Evolutionary conservation across 2,113 vertebrate species (phyloP).

Genomic region (Myocastor coypus): DNA sequence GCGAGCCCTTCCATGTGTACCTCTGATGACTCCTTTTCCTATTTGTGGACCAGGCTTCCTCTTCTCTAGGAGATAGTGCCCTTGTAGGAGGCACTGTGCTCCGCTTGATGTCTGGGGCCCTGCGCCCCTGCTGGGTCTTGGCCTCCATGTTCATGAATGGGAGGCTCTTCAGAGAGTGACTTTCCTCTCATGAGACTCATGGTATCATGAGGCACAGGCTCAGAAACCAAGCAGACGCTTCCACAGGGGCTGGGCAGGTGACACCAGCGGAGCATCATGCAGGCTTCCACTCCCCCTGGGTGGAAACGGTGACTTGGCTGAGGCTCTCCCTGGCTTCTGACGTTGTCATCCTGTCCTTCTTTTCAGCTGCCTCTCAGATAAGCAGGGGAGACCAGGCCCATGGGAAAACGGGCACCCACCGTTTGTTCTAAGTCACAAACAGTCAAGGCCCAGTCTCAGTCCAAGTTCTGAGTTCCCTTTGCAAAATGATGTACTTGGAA

Average conservation of each 20-base stretch:
- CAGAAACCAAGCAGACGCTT: rapidly evolving
- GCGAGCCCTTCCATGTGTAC: rapidly evolving
- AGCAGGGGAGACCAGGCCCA: not conserved
- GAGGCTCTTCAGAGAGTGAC: not conserved
- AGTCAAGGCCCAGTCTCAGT: not conserved
- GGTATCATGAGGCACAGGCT: not conserved
- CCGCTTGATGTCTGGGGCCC: not conserved
- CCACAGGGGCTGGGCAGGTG: not conserved
- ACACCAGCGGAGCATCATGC: not conserved
- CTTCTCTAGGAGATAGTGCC: not conserved
- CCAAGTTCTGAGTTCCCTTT: not conserved
- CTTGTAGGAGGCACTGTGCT: not conserved
- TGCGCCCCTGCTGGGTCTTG: too few relatives aligned
- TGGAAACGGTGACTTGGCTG: too few relatives aligned
- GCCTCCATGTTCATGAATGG: not conserved
- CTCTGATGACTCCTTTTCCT: not conserved
- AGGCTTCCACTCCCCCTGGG: not conserved
- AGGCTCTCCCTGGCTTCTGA: too few relatives aligned
- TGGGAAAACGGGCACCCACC: not conserved
- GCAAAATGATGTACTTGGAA: not conserved
- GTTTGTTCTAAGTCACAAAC: not conserved
- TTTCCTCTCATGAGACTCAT: not conserved
- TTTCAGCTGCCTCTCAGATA: too few relatives aligned
- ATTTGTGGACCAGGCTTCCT: not conserved
- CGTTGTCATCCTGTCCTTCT: not conserved